Conservation (phyloP, 2,888 invertebrate species). For the Hirtodrosophila duncani region DNA sequence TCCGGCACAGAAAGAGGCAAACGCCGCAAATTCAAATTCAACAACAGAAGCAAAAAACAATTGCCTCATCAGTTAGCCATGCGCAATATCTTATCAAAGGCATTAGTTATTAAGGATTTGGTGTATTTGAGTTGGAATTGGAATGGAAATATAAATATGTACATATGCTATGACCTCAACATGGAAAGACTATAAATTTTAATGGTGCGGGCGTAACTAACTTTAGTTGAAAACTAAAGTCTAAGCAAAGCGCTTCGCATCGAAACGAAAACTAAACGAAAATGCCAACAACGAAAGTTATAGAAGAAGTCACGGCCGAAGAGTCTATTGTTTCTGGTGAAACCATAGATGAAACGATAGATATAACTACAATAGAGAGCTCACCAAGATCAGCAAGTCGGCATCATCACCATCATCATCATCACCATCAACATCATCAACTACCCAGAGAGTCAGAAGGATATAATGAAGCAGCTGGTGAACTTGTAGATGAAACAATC, state of each 20-base stretch:
- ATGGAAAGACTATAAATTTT: slow-evolving; percentile 53
- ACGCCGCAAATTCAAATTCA: slow-evolving; percentile 1
- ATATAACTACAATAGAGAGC: slow-evolving; percentile 16
- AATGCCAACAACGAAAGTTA: slow-evolving; percentile 32
- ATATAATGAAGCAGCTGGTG: slow-evolving; percentile 9
- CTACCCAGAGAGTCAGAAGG: slow-evolving; percentile 9
- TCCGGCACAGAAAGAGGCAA: slow-evolving; percentile 17
- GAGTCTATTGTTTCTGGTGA: slow-evolving; percentile 26
- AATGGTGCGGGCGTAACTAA: slow-evolving; percentile 13
- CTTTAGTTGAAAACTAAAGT: slow-evolving; percentile 40
- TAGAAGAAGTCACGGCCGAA: slow-evolving; percentile 44
- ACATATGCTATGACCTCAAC: slow-evolving; percentile 64
- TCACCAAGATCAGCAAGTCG: slow-evolving; percentile 22
- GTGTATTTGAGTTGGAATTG: no score
- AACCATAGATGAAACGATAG: slow-evolving; percentile 33
- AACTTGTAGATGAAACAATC: slow-evolving; percentile 20
- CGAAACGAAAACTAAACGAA: neutral
- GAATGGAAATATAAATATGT: slow-evolving; percentile 59
- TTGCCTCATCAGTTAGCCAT: slow-evolving; percentile 50
- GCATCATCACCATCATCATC: slow-evolving; percentile 33
- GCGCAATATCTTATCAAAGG: slow-evolving; percentile 49
- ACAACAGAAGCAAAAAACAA: slow-evolving; percentile 24
- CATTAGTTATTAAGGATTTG: slow-evolving; percentile 45
- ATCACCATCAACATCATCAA: slow-evolving; percentile 26
- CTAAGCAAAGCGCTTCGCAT: slow-evolving; percentile 18